These are phyloP conservation scores for Corbicula japonica DNA, from an alignment of 2,888 invertebrate species.

Conservation along the genomic window DNA sequence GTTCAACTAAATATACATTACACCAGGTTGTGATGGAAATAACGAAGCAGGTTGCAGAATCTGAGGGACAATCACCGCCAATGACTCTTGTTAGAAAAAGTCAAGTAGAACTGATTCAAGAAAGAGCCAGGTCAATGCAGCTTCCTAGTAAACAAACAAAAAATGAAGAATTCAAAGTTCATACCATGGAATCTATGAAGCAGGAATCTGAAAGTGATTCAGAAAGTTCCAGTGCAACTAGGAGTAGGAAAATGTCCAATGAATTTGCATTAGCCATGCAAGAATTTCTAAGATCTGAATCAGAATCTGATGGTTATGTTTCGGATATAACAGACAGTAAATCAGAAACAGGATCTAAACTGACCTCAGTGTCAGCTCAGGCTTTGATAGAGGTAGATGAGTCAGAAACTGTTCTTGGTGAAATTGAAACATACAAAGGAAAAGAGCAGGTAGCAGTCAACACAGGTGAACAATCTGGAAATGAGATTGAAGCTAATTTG, in stretches of 20 bases:
- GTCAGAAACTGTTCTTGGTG: constrained; percentile 2
- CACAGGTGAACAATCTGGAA: constrained; percentile 15
- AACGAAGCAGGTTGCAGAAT: too few relatives aligned
- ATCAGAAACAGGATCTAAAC: background rate
- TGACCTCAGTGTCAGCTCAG: background rate
- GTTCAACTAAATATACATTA: too few relatives aligned
- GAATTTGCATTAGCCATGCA: constrained; percentile 29
- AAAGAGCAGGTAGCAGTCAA: constrained; percentile 4
- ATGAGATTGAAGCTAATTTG: constrained; percentile 22
- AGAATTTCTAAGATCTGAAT: constrained; percentile 18
- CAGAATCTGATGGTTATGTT: constrained; percentile 19
- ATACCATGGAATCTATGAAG: background rate
- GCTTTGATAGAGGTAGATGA: constrained; percentile 5
- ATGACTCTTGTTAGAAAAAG: constrained; percentile 5
- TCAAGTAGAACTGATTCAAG: constrained; percentile 6
- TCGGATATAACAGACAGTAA: background rate
- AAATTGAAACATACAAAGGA: background rate
- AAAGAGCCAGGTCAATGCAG: background rate
- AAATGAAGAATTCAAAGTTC: background rate
- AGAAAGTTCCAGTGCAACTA: background rate
- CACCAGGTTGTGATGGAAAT: too few relatives aligned
- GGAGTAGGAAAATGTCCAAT: constrained; percentile 3
- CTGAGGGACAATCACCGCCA: too few relatives aligned
- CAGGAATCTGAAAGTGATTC: background rate
- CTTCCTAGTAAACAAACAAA: background rate